Evolutionary conservation across 2,888 invertebrate species (phyloP), one percentile per base, ranked within the genome.

Genomic region (Elysia crispata): DNA sequence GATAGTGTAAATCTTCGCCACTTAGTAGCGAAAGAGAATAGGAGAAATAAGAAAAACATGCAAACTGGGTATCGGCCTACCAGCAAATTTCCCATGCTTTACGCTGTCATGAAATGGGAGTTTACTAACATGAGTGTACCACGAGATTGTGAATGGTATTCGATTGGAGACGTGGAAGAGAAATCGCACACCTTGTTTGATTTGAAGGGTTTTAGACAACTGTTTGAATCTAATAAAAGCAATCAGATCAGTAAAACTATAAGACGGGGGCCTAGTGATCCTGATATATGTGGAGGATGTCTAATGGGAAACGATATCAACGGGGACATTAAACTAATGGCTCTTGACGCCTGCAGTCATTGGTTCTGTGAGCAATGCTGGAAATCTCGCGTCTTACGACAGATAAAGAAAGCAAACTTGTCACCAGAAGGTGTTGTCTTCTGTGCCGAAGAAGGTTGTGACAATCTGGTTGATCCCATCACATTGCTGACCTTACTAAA

Each of bases 281-380:
- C 75, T 8, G 23, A 25, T 31, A 60, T 75, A 20, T 75, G 75
- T 75, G 75, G 75, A 13, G 31, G 28, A 1, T 75, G 75, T 30
- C 33, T 41, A 41, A 41, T 6, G 41, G 11, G 41, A 3, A 41
- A 11, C 41, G 41, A 41, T 41, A 41, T 41, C 41, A 11, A 41
- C 3, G 41, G 41, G 5, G 11, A 11, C 11, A 41, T 3, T 41
- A 41, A 41, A 41, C 11, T 41, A 11, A 18, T 76, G 30, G 75
- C 75, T 20, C 62, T 75, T 3, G 30, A 5, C 15, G 20, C 20
- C 0, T 76, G 76, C 33, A 76, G 76, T 20, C 76, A 76, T 31
- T 76, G 76, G 76, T 76, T 76, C 28, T 76, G 76, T 64, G 76
- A 76, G 25, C 28, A 64, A 6, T 76, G 76, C 49, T 76, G 76